phyloP scores from a whole-genome alignment of 2,797 vertebrate genomes.

The Cryptoblepharus egeriae region DNA sequence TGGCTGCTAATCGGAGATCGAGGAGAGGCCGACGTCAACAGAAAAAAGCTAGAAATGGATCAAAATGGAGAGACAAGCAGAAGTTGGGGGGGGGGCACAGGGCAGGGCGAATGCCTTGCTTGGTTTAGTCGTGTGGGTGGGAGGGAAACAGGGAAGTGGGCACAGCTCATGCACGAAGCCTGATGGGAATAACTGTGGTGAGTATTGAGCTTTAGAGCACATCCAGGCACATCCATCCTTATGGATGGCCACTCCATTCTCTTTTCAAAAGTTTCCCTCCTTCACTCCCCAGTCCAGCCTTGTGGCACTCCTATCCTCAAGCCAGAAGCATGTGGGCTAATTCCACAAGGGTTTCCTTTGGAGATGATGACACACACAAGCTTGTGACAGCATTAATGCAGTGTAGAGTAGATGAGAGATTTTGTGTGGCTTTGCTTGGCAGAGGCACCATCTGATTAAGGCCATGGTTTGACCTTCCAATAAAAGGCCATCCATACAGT shows the following conservation, averaged over 20 bases:
- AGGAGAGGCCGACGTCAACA: not conserved
- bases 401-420: not conserved
- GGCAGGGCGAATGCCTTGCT: not conserved
- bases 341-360: no score
- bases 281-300: not conserved
- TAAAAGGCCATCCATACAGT: no score
- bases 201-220: not conserved
- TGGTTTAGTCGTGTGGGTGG: not conserved
- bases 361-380: fast-evolving
- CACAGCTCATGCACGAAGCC: not conserved
- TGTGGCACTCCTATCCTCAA: no score
- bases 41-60: not conserved
- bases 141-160: no score
- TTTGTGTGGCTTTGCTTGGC: not conserved
- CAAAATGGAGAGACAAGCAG: not conserved
- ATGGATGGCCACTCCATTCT: no score
- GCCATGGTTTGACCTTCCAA: no score
- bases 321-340: not conserved
- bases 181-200: not conserved
- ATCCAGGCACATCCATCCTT: no score
- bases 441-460: not conserved
- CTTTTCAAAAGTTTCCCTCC: not conserved
- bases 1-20: conserved; percentile 27
- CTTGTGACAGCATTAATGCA: no score
- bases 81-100: no score